Evolutionary conservation across 1,140 invertebrate genomes (phyloP), one percentile per base, ranked within the genome.

Genomic region (Leptinotarsa lineolata): DNA sequence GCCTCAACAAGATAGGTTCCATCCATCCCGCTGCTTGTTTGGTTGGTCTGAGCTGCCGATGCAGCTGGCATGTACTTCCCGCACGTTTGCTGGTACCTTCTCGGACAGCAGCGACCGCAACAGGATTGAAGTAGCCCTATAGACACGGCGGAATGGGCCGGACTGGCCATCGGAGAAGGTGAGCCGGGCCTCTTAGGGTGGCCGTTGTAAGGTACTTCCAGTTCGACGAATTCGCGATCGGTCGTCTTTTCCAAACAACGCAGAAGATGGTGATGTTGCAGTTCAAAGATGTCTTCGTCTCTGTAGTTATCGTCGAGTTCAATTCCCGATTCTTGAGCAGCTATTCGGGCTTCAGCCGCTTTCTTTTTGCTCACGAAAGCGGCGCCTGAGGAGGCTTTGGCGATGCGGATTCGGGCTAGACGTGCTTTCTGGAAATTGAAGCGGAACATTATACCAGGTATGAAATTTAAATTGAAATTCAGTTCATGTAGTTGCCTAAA

Each of bases 311-410:
- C 95, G 81, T 96, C 95, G 76, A 95, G 87, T 81, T 95, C 93
- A 79, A 95, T 89, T 65, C 95, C 95, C 44, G 93, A 94, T 86
- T 96, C 95, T 85, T 95, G 93, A 22, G 95, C 95, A 58, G 95
- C 95, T 76, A 97, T 86, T 67, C 96, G 88, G 6, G 97, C 96
- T 84, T 99, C 97, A 2, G 96, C 96, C n/a, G 97, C 96, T 85
- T 98, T 98, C 91, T 99, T 99, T 88, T 99, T 99, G 83, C 91
- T 96, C 67, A 99, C 95, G 86, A 99, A 99, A 5, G 97, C 98
- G 6, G 97, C 97, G n/a, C 97, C 97, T 67, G 95, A 98, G 5
- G 97, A 98, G 45, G 98, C 98, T 85, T 99, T 99, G 45, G 98
- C 97, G 84, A 99, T 97, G 76, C 96, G 92, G 80, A 99, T 99